Evolutionary conservation across 2,113 vertebrate species (phyloP).

Genomic region (Trogon surrucura): DNA sequence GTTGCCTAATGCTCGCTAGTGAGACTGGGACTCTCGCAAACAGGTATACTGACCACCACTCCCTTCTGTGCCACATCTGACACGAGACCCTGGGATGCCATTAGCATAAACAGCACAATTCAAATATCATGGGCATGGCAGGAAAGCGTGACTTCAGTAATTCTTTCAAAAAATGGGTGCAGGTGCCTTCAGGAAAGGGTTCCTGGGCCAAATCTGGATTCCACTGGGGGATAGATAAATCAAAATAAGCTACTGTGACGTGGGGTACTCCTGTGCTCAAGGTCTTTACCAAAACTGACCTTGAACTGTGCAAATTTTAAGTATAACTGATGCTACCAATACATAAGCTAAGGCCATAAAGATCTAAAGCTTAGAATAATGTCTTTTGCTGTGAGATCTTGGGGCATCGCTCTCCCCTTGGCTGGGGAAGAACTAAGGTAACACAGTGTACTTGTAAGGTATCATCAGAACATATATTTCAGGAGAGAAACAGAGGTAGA

Average conservation of each 20-base stretch:
- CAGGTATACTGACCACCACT: not conserved
- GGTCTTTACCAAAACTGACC: not conserved
- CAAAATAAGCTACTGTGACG: accelerated
- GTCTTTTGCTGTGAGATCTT: not conserved
- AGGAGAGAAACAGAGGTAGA: not conserved
- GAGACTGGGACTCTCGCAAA: not conserved
- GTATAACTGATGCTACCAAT: not conserved
- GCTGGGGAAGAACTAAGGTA: not conserved
- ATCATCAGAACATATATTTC: not conserved
- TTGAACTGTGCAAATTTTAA: not conserved
- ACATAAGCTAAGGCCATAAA: not conserved
- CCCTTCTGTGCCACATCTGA: not conserved
- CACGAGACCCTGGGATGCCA: not conserved
- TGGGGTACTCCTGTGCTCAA: not conserved
- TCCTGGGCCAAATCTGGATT: not conserved
- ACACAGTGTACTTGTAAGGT: not conserved
- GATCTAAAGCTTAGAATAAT: not conserved
- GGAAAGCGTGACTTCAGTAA: not conserved
- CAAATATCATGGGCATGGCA: not conserved
- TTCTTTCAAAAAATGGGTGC: not conserved
- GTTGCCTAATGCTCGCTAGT: not conserved
- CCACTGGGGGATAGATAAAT: not conserved
- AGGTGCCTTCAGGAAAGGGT: not conserved
- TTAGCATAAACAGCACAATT: not conserved
- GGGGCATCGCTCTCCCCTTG: not conserved